phyloP scores from a whole-genome alignment of 2,888 invertebrate genomes.

The Acholoe squamosa region DNA sequence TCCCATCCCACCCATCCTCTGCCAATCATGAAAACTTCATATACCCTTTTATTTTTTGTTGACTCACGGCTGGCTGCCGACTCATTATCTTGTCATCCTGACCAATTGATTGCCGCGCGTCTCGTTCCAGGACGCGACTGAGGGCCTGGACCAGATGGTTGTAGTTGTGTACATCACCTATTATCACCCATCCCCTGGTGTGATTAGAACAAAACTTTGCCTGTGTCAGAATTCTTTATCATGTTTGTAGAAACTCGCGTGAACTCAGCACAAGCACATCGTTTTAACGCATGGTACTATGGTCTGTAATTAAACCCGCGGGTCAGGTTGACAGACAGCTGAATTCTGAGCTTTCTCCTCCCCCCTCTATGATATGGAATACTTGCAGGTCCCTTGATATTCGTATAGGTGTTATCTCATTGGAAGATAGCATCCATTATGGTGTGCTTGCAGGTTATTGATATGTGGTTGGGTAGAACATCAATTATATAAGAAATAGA shows the following conservation, averaged over 20 bases:
- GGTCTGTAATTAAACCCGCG: no score
- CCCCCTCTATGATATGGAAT: no score
- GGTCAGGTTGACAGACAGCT: no score
- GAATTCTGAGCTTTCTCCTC: no score
- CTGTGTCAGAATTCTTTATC: background rate
- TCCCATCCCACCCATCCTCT: background rate
- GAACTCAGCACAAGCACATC: constrained; percentile 12
- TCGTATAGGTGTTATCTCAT: no score
- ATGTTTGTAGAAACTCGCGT: constrained; percentile 21
- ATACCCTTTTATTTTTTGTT: constrained; percentile 46
- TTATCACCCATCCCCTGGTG: background rate
- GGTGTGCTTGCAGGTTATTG: no score
- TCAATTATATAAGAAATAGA: no score
- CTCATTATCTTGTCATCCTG: constrained; percentile 48
- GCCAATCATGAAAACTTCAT: constrained; percentile 21
- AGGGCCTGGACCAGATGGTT: constrained; percentile 22
- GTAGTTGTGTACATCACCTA: background rate
- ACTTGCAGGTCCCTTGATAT: no score
- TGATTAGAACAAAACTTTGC: background rate
- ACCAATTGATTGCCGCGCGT: constrained; percentile 39
- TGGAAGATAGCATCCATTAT: no score
- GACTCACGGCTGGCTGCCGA: background rate
- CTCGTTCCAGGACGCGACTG: background rate
- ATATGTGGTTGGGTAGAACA: no score
- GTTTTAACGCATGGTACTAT: background rate